Conservation (phyloP, 2,888 invertebrate species). For the Diarsia brunnea region DNA sequence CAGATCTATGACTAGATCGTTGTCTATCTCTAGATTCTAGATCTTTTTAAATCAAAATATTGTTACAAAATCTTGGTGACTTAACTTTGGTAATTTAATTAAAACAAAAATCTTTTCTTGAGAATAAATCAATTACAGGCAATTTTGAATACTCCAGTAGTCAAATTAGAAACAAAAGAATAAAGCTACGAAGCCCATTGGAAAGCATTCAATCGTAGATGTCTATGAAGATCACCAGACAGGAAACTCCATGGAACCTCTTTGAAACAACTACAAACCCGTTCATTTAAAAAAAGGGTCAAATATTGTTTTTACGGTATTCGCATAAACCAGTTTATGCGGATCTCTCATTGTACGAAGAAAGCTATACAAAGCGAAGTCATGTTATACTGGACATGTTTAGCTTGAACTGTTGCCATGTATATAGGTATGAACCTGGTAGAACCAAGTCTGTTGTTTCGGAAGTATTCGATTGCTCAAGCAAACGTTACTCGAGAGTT, state of each 20-base stretch:
- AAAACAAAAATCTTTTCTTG: too few species aligned
- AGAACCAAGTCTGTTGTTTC: not conserved
- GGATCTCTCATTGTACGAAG: too few species aligned
- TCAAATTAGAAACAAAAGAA: not conserved
- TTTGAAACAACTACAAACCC: not conserved
- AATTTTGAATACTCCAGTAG: not conserved
- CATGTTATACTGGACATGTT: too few species aligned
- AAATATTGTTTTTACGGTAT: not conserved
- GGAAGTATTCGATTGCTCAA: not conserved
- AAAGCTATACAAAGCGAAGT: too few species aligned
- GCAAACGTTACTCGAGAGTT: slow-evolving; percentile 4
- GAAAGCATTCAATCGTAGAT: not conserved
- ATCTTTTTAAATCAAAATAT: too few species aligned
- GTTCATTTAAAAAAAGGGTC: not conserved
- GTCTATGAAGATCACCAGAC: not conserved
- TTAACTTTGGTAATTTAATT: too few species aligned
- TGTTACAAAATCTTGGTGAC: too few species aligned
- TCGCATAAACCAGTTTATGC: too few species aligned
- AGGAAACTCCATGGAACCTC: not conserved
- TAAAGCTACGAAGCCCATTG: not conserved
- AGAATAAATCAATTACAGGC: not conserved
- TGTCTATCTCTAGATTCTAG: too few species aligned
- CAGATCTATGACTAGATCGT: too few species aligned
- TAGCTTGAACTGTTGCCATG: too few species aligned
- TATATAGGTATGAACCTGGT: not conserved